Base-by-base conservation (phyloP, 2,888 invertebrate genomes). In the Subacronicta megacephala region DNA sequence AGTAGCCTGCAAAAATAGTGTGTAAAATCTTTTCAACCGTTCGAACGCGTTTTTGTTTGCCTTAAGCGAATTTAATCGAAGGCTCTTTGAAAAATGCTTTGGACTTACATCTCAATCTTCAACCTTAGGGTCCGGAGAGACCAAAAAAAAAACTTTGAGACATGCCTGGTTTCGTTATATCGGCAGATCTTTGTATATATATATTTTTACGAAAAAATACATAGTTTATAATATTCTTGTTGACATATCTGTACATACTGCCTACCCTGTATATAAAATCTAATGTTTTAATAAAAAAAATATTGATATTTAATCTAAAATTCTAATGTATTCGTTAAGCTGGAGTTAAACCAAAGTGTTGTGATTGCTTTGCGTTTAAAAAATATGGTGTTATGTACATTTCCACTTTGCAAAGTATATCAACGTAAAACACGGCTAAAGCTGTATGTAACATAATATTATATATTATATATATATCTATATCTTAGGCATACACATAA, bases 301-400 rank as follows among this genome's bases (percentile, higher is more conserved):
- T 47, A 57, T 62, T 65, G 36, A 54, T 64, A 66, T 66, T 71
- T 70, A 58, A 77, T 38, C 55, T 72, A 68, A 70, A 72, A 78
- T 75, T 80, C 80, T 76, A 81, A 80, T 81, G 81, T 83, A 81
- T 85, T 83, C 86, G 86, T 90, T 85, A 95, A 95, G 95, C 95
- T 95, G 95, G 95, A 96, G 95, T 94, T 94, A 95, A 95, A 95
- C 95, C 95, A 95, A 96, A 95, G 95, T 93, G 90, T 92, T 91
- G 88, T 88, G 92, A 92, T 90, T 84, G 84, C 92, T 93, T 92
- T 93, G 92, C 91, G 82, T 70, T 76, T 74, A 68, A 73, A 64
- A 18, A 59, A 66, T 60, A 62, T 71, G 66, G 58, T 54, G 42
- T 62, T 42, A 55, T 91, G 89, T 92, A 90, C 78, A 90, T 89